Conservation (phyloP, 2,888 invertebrate genomes). For the Drosophila affinis region DNA sequence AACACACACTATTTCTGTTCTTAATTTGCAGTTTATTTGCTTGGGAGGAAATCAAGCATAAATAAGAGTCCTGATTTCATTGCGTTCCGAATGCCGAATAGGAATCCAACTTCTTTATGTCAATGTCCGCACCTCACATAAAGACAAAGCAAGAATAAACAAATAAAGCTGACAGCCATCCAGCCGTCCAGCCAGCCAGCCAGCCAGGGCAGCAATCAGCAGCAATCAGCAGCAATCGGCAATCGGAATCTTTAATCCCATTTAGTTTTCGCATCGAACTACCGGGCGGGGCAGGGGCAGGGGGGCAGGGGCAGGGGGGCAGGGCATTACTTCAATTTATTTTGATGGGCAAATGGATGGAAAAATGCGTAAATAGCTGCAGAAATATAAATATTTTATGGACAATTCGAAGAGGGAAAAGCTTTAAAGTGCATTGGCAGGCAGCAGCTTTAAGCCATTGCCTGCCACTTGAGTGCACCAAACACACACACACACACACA, state of each 20-base stretch:
- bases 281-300: not conserved
- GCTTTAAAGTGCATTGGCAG: slow-evolving; percentile 60
- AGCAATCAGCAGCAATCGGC: slow-evolving; percentile 48
- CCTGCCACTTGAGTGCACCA: slow-evolving; percentile 70
- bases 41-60: not conserved
- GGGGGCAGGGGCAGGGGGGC: not conserved
- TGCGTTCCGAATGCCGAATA: not conserved
- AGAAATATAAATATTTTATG: slow-evolving; percentile 61
- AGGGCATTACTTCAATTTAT: slow-evolving; percentile 62
- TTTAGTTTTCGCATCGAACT: slow-evolving; percentile 60
- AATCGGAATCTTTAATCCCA: slow-evolving; percentile 68
- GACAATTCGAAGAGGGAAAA: slow-evolving; percentile 17
- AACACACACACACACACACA: slow-evolving; percentile 1
- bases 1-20: not conserved
- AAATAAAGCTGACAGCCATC: slow-evolving; percentile 44
- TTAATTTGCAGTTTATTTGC: slow-evolving; percentile 3
- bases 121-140: slow-evolving; percentile 2
- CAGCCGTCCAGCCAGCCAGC: not conserved
- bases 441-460: slow-evolving; percentile 58
- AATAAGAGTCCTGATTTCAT: slow-evolving; percentile 31
- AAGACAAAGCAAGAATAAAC: slow-evolving; percentile 38
- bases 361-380: slow-evolving; percentile 62
- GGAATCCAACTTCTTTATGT: not conserved
- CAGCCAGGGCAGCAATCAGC: too few relatives aligned
- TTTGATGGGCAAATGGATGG: slow-evolving; percentile 68